Evolutionary conservation across 64 coral and sea anemone genomes (phyloP).

Genomic region (Catalaphyllia jardinei): DNA sequence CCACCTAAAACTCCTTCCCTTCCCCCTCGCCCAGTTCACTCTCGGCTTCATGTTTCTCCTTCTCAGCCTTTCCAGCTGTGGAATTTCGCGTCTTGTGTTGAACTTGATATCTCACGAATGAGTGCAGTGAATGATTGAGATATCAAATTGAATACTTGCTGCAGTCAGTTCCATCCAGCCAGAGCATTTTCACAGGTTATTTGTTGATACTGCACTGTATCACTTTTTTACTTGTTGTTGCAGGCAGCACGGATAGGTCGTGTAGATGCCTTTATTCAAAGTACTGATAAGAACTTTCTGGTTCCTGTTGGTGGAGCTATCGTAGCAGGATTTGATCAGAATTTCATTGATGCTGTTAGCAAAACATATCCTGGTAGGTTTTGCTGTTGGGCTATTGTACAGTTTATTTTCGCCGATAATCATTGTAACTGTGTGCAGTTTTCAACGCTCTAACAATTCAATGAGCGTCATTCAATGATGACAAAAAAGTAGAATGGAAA

Average conservation of each 20-base stretch:
- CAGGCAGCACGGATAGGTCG: conserved; percentile 91
- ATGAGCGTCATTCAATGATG: too few species aligned
- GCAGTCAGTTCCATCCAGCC: too few species aligned
- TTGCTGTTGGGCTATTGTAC: background rate
- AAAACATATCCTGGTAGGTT: conserved; percentile 89
- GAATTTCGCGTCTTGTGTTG: too few species aligned
- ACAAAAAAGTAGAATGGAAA: too few species aligned
- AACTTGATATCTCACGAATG: too few species aligned
- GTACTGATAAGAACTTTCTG: conserved; percentile 96
- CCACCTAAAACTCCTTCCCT: too few species aligned
- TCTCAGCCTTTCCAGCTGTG: too few species aligned
- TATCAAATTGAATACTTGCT: too few species aligned
- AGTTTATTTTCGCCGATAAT: background rate
- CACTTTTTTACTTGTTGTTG: background rate
- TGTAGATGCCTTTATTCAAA: conserved; percentile 98
- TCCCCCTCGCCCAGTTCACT: too few species aligned
- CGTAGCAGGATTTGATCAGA: conserved; percentile 87
- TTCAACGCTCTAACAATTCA: background rate
- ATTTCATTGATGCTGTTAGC: conserved; percentile 86
- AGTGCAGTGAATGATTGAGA: too few species aligned
- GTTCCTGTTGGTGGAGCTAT: conserved; percentile 95
- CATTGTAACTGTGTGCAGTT: background rate
- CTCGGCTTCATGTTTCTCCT: too few species aligned
- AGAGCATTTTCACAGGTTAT: too few species aligned
- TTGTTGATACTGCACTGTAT: background rate